Percentiles rank a stretch among this genome's conserved stretches.
Conservation (phyloP, 2,797 vertebrate species). For the Alcedo atthis region DNA sequence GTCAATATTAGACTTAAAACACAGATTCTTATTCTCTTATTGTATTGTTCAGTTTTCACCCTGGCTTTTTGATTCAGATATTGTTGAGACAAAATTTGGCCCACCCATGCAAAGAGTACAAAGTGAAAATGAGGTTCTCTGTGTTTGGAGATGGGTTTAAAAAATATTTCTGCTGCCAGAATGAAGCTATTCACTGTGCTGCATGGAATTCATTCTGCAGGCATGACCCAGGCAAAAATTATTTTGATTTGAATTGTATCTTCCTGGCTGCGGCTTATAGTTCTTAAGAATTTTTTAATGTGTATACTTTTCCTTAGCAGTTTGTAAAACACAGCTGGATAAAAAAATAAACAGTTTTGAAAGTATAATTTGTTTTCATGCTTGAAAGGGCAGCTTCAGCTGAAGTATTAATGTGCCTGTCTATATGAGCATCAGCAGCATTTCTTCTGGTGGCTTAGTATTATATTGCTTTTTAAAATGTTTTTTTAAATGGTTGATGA, state of each 20-base stretch:
- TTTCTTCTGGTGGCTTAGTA: conserved; percentile 52
- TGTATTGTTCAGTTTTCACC: not conserved
- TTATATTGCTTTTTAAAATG: conserved; percentile 33
- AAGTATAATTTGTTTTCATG: conserved; percentile 32
- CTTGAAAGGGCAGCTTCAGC: conserved; percentile 39
- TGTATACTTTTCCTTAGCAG: not conserved
- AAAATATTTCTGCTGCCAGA: not conserved
- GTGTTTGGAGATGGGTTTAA: not conserved
- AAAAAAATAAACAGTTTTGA: conserved; percentile 17
- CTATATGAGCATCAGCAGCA: not conserved
- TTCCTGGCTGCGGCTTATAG: not conserved
- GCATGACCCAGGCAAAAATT: not conserved
- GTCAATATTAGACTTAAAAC: not conserved
- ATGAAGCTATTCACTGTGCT: not conserved
- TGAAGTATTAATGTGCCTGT: not conserved
- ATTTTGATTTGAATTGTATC: not conserved
- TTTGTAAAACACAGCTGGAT: conserved; percentile 42
- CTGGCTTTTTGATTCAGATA: not conserved
- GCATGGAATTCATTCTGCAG: not conserved
- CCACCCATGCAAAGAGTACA: not conserved
- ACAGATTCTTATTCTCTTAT: not conserved
- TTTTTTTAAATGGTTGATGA: conserved; percentile 30
- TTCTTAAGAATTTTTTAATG: not conserved
- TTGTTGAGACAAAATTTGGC: not conserved
- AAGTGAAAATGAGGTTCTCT: not conserved